Base-by-base conservation (phyloP, 2,797 vertebrate species). In the Amblyopsis hoosieri region DNA sequence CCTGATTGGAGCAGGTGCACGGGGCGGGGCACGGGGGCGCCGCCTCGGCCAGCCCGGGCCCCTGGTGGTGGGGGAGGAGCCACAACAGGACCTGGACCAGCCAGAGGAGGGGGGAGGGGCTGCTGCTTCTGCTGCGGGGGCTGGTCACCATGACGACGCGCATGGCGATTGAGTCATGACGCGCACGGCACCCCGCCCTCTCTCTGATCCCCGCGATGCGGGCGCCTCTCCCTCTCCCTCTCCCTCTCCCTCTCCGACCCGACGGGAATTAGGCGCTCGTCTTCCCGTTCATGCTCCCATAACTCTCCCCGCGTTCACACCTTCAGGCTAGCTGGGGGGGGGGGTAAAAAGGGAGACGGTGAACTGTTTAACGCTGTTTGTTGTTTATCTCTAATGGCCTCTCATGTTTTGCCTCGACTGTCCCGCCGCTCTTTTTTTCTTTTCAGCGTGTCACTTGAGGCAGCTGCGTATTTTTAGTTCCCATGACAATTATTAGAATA, bases 1-100 rank as follows among this genome's bases (percentile, higher is more conserved):
- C 96, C 78, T 99, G 97, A 91, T 98, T 98, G 90, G 96, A 97
- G 89, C 97, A 99, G 61, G 92, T 94, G 78, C 97, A 99, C 15
- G 92, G 94, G 0, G 84, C 76, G 0, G 97, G 96, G 85, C 97
- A 99, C 0, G 92, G 83, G 13, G 94, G 91, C 33, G 92, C 90
- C 48, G 91, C 92, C 77, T 92, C 94, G 69, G 91, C 92, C n/a
- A 93, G 84, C 85, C 90, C 85, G 80, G 92, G 90, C 86, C 93
- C 92, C 84, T 94, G 93, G 90, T 92, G 91, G 91, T 95, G 94
- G 23, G 23, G 23, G 23, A 23, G 23, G 87, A 95, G 92, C 94
- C 94, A 93, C 81, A 94, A 86, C 84, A 95, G 85, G 70, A 94
- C 82, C 79, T 94, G 92, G 86, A 93, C 91, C 90, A 94, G 84